Evolutionary conservation across 1,140 invertebrate genomes (phyloP), one percentile per base, ranked within the genome.

Genomic region (Penaeus vannamei): DNA sequence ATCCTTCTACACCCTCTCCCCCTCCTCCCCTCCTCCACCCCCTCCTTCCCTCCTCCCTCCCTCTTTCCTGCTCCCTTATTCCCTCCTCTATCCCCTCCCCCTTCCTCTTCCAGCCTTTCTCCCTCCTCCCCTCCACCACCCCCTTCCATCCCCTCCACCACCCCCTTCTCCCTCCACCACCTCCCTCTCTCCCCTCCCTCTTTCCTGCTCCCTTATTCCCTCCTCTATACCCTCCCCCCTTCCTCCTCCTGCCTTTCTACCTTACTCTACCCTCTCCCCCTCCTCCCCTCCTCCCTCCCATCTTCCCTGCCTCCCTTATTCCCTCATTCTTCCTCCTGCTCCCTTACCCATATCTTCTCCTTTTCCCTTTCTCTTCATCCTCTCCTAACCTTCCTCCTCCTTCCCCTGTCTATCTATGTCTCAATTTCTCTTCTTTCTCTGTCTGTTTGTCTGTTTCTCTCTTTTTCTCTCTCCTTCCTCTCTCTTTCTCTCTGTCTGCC

Each of bases 401-500:
- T 83, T 10, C 26, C 5, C 8, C 20, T 82, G 23, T 26, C 72
- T 77, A 4, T 76, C 17, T 36, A 5, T 36, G n/a, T 80, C 29
- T 29, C 77, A 17, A n/a, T 26, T 12, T 53, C 77, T 80, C 77
- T 19, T 32, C 19, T 42, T 80, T 32, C 20, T 84, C 82, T 84
- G 61, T 84, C 60, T 84, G 23, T 22, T 14, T n/a, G n/a, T n/a
- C n/a, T n/a, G n/a, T n/a, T 60, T 60, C 62, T 60, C 62, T 60
- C 20, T 12, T 19, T 26, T 19, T 20, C 66, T 14, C 66, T 60
- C 36, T 60, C 66, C 82, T 84, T 60, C 32, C 60, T 64, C 60
- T 64, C 60, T 64, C 82, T 64, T 60, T 84, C 82, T 84, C 82
- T 84, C 60, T 84, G 23, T 22, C 53, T n/a, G n/a, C n/a, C n/a